phyloP scores from a whole-genome alignment of 2,888 invertebrate genomes.

The Ariolimax columbianus region DNA sequence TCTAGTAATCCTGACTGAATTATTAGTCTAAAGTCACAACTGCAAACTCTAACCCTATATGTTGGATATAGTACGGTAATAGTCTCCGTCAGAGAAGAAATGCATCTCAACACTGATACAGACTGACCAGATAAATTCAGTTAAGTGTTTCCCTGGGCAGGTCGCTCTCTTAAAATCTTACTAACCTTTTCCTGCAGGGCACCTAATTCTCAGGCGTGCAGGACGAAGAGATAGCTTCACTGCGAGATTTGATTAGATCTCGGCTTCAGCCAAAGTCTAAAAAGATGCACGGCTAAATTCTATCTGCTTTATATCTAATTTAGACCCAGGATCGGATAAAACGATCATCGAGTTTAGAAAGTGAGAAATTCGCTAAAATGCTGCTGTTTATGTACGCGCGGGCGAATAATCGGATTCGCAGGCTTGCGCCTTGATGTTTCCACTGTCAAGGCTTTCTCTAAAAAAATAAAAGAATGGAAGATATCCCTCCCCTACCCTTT shows the following conservation, averaged over 20 bases:
- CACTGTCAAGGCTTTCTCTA: background rate
- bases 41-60: background rate
- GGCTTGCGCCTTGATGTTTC: slow-evolving; percentile 60
- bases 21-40: slow-evolving; percentile 6
- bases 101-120: slow-evolving; percentile 40
- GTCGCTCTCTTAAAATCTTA: slow-evolving; percentile 40
- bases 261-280: slow-evolving; percentile 56
- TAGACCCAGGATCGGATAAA: slow-evolving; percentile 64
- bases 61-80: background rate
- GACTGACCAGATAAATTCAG: slow-evolving; percentile 47
- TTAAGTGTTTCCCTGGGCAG: slow-evolving; percentile 46
- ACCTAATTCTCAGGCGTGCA: slow-evolving; percentile 55
- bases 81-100: slow-evolving; percentile 4
- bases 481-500: background rate
- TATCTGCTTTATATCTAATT: slow-evolving; percentile 62
- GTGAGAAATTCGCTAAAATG: slow-evolving; percentile 73
- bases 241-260: slow-evolving; percentile 61
- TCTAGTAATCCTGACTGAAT: background rate
- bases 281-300: slow-evolving; percentile 59
- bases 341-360: slow-evolving; percentile 72
- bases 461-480: background rate
- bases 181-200: slow-evolving; percentile 45
- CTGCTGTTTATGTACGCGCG: slow-evolving; percentile 70
- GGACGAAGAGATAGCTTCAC: slow-evolving; percentile 50
- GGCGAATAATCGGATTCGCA: slow-evolving; percentile 69